These are phyloP conservation scores for Eurosta solidaginis DNA, from an alignment of 1,140 invertebrate species.

Conservation along the genomic window DNA sequence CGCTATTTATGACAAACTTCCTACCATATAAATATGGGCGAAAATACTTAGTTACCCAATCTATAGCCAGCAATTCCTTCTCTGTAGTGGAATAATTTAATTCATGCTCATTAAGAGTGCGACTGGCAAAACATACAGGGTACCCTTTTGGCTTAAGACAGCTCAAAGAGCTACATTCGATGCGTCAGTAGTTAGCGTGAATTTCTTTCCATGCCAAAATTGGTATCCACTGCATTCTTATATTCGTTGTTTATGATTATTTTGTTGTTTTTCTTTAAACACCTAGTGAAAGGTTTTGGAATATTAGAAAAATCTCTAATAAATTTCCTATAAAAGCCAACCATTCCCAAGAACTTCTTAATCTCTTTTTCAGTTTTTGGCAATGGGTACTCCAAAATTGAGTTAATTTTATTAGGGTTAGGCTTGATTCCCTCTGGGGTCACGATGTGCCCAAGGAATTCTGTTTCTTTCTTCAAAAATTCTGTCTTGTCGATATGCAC, in stretches of 20 bases:
- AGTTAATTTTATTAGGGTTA: conserved; percentile 29
- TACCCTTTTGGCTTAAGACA: conserved; percentile 17
- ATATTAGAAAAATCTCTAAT: conserved; percentile 30
- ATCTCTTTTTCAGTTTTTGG: conserved; percentile 11
- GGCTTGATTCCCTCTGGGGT: conserved; percentile 18
- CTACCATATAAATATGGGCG: conserved; percentile 24
- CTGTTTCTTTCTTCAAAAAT: conserved; percentile 7
- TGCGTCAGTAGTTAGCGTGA: conserved; percentile 17
- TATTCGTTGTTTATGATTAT: conserved; percentile 15
- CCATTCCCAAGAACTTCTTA: conserved; percentile 21
- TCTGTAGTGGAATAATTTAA: neutral
- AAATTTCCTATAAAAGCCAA: too few species aligned
- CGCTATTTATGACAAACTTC: conserved; percentile 26
- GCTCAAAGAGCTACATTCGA: conserved; percentile 11
- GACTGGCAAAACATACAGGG: conserved; percentile 21
- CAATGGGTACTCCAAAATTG: conserved; percentile 7
- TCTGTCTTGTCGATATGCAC: neutral
- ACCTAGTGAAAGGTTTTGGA: conserved; percentile 27
- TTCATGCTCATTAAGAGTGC: conserved; percentile 31
- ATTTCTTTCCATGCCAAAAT: conserved; percentile 7
- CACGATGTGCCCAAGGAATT: conserved; percentile 14
- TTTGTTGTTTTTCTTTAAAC: conserved; percentile 30
- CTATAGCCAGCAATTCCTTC: conserved; percentile 24
- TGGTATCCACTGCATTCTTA: conserved; percentile 3
- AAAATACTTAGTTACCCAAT: conserved; percentile 28